Evolutionary conservation across 2,888 invertebrate species (phyloP).

Genomic region (Pantelozetes paolii): DNA sequence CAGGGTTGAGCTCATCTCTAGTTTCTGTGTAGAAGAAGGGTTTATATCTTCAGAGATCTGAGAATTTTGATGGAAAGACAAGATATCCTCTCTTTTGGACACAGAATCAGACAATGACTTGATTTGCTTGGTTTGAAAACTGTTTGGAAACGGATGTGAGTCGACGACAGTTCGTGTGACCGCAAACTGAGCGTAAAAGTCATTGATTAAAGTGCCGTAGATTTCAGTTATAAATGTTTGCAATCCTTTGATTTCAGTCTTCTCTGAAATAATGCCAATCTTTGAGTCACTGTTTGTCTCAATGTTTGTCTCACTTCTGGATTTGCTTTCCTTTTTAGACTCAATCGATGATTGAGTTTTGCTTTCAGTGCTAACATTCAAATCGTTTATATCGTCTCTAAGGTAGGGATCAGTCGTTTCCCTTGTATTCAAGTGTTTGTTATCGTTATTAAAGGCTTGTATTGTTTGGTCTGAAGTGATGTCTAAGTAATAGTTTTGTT

Average conservation of each 20-base stretch:
- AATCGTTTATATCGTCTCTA: slow-evolving; percentile 8
- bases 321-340: not conserved
- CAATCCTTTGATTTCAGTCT: slow-evolving; percentile 20
- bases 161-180: slow-evolving; percentile 44
- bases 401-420: not conserved
- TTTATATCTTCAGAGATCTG: not conserved
- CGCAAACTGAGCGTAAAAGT: slow-evolving; percentile 48
- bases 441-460: not conserved
- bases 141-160: not conserved
- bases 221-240: slow-evolving; percentile 51
- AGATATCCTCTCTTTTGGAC: not conserved
- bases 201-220: slow-evolving; percentile 47
- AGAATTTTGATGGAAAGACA: not conserved
- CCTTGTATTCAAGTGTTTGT: not conserved
- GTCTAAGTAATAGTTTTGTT: not conserved
- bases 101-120: not conserved
- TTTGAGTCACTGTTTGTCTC: not conserved
- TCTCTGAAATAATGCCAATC: slow-evolving; percentile 38
- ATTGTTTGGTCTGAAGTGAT: not conserved
- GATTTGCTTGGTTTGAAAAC: not conserved
- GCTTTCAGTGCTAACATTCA: not conserved
- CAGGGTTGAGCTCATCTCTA: not conserved
- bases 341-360: not conserved
- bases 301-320: not conserved
- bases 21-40: not conserved